phyloP scores from a whole-genome alignment of 2,113 vertebrate genomes.

The Rostratula benghalensis region DNA sequence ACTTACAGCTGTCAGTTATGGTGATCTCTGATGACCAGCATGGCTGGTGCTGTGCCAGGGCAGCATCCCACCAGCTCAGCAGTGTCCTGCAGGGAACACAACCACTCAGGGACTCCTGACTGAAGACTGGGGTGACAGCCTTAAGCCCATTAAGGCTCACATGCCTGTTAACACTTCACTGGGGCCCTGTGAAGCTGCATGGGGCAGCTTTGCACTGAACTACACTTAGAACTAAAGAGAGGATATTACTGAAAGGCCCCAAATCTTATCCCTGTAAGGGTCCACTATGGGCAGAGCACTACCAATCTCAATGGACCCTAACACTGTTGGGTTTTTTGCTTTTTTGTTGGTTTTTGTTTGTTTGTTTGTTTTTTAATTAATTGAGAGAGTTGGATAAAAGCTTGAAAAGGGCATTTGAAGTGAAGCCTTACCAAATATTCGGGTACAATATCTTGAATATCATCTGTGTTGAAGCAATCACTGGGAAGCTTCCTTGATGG shows the following conservation, averaged over 20 bases:
- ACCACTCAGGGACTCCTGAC: neutral
- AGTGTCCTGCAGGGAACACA: neutral
- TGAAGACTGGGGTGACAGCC: neutral
- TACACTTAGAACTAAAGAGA: neutral
- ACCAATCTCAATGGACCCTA: rapidly evolving
- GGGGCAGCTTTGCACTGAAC: neutral
- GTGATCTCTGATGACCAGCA: neutral
- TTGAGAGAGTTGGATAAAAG: neutral
- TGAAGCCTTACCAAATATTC: neutral
- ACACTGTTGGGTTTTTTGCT: neutral
- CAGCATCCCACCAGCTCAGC: neutral
- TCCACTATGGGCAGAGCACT: neutral
- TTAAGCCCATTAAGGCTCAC: neutral
- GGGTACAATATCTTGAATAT: neutral
- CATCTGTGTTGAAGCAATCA: neutral
- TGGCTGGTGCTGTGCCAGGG: neutral
- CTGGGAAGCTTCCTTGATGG: neutral
- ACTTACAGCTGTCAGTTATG: neutral
- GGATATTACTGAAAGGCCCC: neutral
- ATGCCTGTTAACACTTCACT: neutral
- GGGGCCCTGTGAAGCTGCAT: neutral
- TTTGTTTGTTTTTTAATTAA: neutral
- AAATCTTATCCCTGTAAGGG: neutral
- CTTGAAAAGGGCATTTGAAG: neutral
- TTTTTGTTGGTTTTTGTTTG: neutral